Base-by-base conservation (phyloP, 1,140 invertebrate species). In the Vanessa tameamea region DNA sequence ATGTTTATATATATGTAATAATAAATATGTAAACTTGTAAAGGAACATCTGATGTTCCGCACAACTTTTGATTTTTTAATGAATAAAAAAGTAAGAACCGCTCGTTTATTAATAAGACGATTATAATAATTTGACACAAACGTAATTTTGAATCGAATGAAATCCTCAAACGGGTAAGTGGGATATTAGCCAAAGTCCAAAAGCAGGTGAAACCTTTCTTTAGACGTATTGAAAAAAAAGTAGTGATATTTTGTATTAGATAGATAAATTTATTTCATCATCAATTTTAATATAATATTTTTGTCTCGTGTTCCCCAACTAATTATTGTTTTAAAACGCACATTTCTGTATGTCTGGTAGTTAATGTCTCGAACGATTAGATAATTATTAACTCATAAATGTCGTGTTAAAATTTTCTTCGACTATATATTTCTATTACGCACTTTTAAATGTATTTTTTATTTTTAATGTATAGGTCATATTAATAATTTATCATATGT, bases 211-310 rank as follows among this genome's bases (percentile, higher is more conserved):
- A 67, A 55, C 77, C 26, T 85, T 82, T 51, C 65, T 82, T 85
- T 83, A 82, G 80, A 37, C 26, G 73, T 83, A 84, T 82, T 81
- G 77, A 73, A 80, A 75, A 75, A 43, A 43, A 77, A 72, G 68
- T 79, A 78, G 72, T 78, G 66, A 82, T 82, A 85, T 87, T 87
- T 80, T 81, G 77, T 81, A 83, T 83, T 87, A 87, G 86, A 84
- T 87, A 87, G 86, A 79, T 67, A 59, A 85, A 83, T 82, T 82
- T 82, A 78, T 81, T 85, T 78, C 77, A 69, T 76, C 64, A 79
- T 47, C 37, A 48, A 69, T 55, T 74, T 48, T 69, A 73, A 66
- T 14, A 64, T 59, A 59, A 75, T 75, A 26, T n/a, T 59, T 59
- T 59, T 26, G 11, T 53, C n/a, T 66, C 65, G 50, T 47, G 64